Percentiles rank a stretch among this genome's conserved stretches.
Conservation (phyloP, 2,797 vertebrate genomes). For the Rhynchonycteris naso region DNA sequence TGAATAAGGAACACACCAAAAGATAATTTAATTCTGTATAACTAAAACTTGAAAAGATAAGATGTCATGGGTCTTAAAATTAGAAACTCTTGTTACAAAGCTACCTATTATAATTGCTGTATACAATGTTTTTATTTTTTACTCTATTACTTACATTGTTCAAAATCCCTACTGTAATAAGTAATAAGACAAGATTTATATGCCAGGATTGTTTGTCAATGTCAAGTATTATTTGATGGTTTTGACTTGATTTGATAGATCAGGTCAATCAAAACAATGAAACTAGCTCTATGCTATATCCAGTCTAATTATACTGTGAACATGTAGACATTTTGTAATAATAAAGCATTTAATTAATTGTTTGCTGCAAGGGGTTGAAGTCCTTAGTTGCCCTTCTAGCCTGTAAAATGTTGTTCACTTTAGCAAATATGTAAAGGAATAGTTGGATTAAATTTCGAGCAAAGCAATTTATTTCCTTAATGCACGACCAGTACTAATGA, state of each 20-base stretch:
- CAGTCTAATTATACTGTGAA: constrained; percentile 69
- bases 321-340: constrained; percentile 49
- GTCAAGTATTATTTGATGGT: constrained; percentile 66
- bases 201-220: constrained; percentile 42
- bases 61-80: background rate
- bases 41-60: background rate
- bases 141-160: background rate
- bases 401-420: constrained; percentile 60
- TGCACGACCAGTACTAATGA: constrained; percentile 78
- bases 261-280: constrained; percentile 75
- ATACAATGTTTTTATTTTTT: background rate
- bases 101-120: background rate
- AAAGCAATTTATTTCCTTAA: constrained; percentile 81
- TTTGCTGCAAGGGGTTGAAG: constrained; percentile 55
- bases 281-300: background rate
- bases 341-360: constrained; percentile 68
- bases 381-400: constrained; percentile 35
- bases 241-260: constrained; percentile 75
- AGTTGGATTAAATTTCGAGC: constrained; percentile 75
- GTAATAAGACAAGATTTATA: constrained; percentile 39
- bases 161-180: background rate
- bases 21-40: constrained; percentile 10
- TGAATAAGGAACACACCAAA: background rate
- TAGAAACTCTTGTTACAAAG: background rate
- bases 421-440: constrained; percentile 64